phyloP scores from a whole-genome alignment of 53 echinoderm and acorn worm species.

The Temnopleurus reevesii region DNA sequence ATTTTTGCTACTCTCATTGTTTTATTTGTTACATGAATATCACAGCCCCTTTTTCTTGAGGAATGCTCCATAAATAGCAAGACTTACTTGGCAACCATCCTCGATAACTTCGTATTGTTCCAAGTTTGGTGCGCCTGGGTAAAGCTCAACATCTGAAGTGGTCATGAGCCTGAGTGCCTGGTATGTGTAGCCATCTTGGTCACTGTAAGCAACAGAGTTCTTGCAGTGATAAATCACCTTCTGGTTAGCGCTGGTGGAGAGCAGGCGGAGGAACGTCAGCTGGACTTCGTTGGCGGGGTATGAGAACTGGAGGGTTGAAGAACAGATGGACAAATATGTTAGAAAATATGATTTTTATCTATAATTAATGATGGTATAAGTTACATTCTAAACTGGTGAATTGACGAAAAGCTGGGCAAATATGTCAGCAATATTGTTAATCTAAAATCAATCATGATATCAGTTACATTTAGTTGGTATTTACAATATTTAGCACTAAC shows the following conservation, averaged over 20 bases:
- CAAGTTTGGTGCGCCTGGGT: constrained; percentile 63
- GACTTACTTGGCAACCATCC: constrained; percentile 83
- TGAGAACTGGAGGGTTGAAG: constrained; percentile 57
- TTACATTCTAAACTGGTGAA: too few relatives aligned
- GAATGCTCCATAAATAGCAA: too few relatives aligned
- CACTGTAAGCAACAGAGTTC: constrained; percentile 76
- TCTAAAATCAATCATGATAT: too few relatives aligned
- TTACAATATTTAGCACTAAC: too few relatives aligned
- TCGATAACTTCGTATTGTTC: constrained; percentile 67
- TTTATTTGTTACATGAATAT: too few relatives aligned
- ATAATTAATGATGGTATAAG: too few relatives aligned
- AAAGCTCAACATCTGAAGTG: constrained; percentile 65
- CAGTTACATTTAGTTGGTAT: too few relatives aligned
- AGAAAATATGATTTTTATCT: neutral
- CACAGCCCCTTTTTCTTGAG: too few relatives aligned
- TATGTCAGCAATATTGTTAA: too few relatives aligned
- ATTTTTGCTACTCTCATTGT: too few relatives aligned
- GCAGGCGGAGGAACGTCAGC: constrained; percentile 90
- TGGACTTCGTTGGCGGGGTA: constrained; percentile 80
- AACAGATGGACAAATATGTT: neutral
- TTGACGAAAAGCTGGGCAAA: too few relatives aligned
- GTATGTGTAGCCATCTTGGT: constrained; percentile 61
- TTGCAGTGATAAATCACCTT: constrained; percentile 90
- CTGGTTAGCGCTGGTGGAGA: constrained; percentile 77
- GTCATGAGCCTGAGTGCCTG: constrained; percentile 80